Percentiles rank a stretch among this genome's conserved stretches.
These are phyloP conservation scores for Lutjanus erythropterus DNA, from an alignment of 2,113 vertebrate species.

Conservation along the genomic window DNA sequence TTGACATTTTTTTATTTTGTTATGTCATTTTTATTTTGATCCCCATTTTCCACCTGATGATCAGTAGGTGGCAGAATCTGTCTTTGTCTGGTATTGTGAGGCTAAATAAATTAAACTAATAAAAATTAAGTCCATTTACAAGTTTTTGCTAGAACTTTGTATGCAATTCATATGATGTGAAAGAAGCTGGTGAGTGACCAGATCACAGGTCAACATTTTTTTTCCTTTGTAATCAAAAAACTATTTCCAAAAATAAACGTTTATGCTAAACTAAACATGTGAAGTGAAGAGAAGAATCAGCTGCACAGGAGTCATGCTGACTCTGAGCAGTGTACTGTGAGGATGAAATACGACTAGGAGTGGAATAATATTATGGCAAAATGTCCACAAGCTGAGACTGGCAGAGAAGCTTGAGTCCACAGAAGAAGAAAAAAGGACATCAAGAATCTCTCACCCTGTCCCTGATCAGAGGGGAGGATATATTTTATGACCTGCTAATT, in stretches of 20 bases:
- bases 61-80: no score
- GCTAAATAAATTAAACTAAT: no score
- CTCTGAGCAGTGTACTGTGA: not conserved
- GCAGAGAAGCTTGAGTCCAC: not conserved
- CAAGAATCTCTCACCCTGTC: constrained; percentile 6
- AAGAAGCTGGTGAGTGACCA: not conserved
- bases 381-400: not conserved
- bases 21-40: no score
- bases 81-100: no score
- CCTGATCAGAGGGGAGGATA: constrained; percentile 1
- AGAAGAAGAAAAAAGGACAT: constrained; percentile 7
- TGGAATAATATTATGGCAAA: constrained; percentile 6
- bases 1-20: no score
- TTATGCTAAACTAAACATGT: not conserved
- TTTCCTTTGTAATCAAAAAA: no score
- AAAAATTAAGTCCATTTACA: no score
- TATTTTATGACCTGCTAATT: constrained; percentile 58
- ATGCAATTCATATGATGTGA: no score
- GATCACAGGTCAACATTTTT: not conserved
- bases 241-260: not conserved
- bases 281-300: not conserved
- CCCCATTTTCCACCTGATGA: no score
- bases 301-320: not conserved
- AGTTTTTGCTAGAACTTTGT: no score
- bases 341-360: constrained; percentile 23